A percentile compares a stretch with the other conserved stretches of the same genome.
phyloP scores from a whole-genome alignment of 2,888 invertebrate genomes.

The Lycaena phlaeas region DNA sequence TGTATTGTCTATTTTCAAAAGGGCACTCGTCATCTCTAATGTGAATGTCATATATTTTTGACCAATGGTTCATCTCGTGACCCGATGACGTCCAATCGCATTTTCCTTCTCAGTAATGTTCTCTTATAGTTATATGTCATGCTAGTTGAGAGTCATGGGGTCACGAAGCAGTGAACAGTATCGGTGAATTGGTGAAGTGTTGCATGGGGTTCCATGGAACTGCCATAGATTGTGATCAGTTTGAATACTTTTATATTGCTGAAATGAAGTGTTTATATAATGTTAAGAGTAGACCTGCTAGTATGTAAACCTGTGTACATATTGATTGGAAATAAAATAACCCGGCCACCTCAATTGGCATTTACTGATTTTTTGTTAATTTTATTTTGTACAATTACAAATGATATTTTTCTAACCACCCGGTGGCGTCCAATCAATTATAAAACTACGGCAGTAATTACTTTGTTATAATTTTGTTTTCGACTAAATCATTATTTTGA shows the following conservation, averaged over 20 bases:
- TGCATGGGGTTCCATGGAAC: constrained; percentile 66
- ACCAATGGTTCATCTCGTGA: constrained; percentile 22
- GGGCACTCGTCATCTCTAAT: constrained; percentile 42
- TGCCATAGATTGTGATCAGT: constrained; percentile 72
- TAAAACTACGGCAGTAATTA: constrained; percentile 46
- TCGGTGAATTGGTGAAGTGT: constrained; percentile 55
- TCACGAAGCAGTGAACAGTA: neutral
- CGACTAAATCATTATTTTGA: constrained; percentile 66
- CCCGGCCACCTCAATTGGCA: constrained; percentile 35
- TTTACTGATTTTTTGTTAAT: constrained; percentile 37
- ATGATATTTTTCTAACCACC: constrained; percentile 23
- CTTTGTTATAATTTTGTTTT: constrained; percentile 67
- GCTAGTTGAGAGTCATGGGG: constrained; percentile 4
- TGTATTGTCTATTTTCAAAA: constrained; percentile 31
- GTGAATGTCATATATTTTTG: constrained; percentile 54
- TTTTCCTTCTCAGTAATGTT: constrained; percentile 1
- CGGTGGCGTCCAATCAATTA: constrained; percentile 56
- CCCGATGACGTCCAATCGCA: constrained; percentile 4
- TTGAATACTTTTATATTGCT: constrained; percentile 72
- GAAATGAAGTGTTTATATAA: constrained; percentile 56
- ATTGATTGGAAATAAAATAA: constrained; percentile 57
- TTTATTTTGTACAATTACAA: constrained; percentile 24
- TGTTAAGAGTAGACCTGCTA: constrained; percentile 69
- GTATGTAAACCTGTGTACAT: constrained; percentile 56
- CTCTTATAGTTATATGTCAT: neutral